Conservation (phyloP, 2,888 invertebrate genomes). For the Isotomurus palustris region DNA sequence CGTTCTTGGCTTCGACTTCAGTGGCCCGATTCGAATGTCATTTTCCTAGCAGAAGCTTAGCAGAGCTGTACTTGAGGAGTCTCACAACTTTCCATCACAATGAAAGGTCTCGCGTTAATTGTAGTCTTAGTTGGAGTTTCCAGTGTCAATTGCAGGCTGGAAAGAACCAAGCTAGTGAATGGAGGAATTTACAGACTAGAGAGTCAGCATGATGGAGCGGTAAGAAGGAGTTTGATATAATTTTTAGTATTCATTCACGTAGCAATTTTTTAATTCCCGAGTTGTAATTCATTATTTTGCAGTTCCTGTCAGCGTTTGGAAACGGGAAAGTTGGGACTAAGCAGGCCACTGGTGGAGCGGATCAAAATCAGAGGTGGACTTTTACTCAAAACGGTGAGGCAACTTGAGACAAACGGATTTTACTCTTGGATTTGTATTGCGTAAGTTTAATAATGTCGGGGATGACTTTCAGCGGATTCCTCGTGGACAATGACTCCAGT, state of each 20-base stretch:
- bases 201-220: slow-evolving; percentile 34
- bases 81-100: not conserved
- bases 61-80: not conserved
- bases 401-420: not conserved
- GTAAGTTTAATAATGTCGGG: not conserved
- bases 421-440: not conserved
- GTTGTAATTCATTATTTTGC: not conserved
- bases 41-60: too few relatives aligned
- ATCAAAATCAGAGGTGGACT: slow-evolving; percentile 30
- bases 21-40: too few relatives aligned
- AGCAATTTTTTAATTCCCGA: not conserved
- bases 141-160: slow-evolving; percentile 1
- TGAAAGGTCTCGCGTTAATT: not conserved
- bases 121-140: not conserved
- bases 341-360: slow-evolving; percentile 20
- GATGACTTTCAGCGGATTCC: slow-evolving; percentile 26
- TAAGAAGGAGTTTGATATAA: too few relatives aligned
- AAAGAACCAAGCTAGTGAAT: slow-evolving; percentile 24
- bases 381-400: slow-evolving; percentile 30
- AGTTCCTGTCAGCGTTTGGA: slow-evolving; percentile 33
- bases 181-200: slow-evolving; percentile 27
- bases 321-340: slow-evolving; percentile 26
- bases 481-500: slow-evolving; percentile 36
- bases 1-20: too few relatives aligned
- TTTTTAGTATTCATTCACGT: too few relatives aligned